Conservation (phyloP, 2,797 vertebrate species). For the Enteromius mattozi region DNA sequence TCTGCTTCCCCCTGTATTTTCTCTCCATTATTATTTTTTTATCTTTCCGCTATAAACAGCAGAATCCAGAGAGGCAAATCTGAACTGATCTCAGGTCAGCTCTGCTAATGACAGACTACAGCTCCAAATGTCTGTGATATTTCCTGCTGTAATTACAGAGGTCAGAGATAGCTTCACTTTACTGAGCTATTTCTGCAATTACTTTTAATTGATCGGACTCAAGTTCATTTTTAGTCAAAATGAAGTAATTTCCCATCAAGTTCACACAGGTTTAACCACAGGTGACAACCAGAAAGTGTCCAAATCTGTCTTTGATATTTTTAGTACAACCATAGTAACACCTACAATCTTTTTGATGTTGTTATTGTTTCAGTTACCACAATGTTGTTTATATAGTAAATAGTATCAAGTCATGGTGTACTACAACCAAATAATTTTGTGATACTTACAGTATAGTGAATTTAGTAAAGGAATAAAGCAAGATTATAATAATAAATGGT, state of each 20-base stretch:
- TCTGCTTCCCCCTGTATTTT: neutral
- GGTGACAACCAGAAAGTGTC: neutral
- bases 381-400: neutral
- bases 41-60: neutral
- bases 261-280: neutral
- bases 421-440: neutral
- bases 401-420: neutral
- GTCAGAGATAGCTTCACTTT: neutral
- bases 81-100: conserved; percentile 11
- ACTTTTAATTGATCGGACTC: neutral
- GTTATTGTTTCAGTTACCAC: neutral
- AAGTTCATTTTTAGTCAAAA: neutral
- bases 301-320: neutral
- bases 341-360: neutral
- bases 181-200: neutral
- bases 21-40: neutral
- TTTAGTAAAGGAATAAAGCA: neutral
- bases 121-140: neutral
- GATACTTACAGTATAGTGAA: neutral
- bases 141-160: neutral
- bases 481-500: neutral
- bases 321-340: neutral
- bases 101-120: neutral
- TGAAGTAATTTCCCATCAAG: neutral
- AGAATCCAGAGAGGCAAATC: neutral